These are phyloP conservation scores for Ceriagrion tenellum DNA, from an alignment of 2,888 invertebrate species.

Conservation along the genomic window DNA sequence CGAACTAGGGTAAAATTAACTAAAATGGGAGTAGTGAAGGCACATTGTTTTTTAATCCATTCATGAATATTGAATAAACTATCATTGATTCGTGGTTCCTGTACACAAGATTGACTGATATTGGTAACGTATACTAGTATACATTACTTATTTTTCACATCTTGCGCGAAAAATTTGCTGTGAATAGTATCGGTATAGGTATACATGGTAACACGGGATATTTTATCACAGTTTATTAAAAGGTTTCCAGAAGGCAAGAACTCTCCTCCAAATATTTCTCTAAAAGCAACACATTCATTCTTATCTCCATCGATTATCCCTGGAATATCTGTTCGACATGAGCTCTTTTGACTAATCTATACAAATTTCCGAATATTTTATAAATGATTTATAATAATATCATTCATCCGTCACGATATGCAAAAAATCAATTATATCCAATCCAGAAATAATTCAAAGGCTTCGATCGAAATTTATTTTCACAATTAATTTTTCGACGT, in stretches of 20 bases:
- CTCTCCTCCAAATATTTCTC: not conserved
- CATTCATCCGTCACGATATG: not conserved
- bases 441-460: not conserved
- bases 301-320: not conserved
- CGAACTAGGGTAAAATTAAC: too few relatives aligned
- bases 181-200: too few relatives aligned
- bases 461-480: not conserved
- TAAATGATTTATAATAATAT: not conserved
- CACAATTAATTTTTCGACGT: conserved; percentile 7
- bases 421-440: not conserved
- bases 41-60: too few relatives aligned
- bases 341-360: not conserved
- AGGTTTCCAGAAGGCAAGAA: not conserved
- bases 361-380: not conserved
- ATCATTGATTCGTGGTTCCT: too few relatives aligned
- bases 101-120: too few relatives aligned
- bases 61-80: too few relatives aligned
- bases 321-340: not conserved
- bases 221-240: too few relatives aligned
- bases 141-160: too few relatives aligned
- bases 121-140: too few relatives aligned
- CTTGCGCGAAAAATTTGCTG: too few relatives aligned
- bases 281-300: not conserved
- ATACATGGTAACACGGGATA: too few relatives aligned
- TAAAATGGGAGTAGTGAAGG: too few relatives aligned